phyloP scores from a whole-genome alignment of 2,797 vertebrate genomes.

The Hippocampus kuda region DNA sequence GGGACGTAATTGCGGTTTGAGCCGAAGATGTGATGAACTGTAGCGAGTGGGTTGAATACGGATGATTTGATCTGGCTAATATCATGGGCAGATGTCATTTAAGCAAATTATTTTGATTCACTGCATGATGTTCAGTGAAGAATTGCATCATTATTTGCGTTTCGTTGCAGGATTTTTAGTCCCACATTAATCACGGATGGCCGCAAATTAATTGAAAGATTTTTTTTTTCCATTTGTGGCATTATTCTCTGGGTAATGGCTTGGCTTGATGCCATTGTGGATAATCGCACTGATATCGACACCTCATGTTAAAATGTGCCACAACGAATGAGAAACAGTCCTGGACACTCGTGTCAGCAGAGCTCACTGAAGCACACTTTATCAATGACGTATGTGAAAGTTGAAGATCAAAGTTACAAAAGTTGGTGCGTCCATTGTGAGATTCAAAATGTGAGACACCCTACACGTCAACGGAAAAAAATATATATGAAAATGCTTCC shows the following conservation, averaged over 20 bases:
- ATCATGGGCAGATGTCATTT: background rate
- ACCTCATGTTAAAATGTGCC: background rate
- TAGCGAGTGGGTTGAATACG: background rate
- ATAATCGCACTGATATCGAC: background rate
- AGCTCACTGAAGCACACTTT: too few relatives aligned
- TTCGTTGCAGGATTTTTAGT: background rate
- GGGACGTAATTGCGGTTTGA: background rate
- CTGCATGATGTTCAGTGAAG: background rate
- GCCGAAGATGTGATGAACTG: background rate
- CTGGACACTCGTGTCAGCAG: too few relatives aligned
- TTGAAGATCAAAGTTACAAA: too few relatives aligned
- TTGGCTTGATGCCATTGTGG: background rate
- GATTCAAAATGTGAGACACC: too few relatives aligned
- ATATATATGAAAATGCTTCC: too few relatives aligned
- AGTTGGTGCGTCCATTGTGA: too few relatives aligned
- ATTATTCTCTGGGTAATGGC: background rate
- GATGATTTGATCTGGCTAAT: background rate
- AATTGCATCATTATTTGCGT: background rate
- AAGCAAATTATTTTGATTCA: constrained; percentile 1
- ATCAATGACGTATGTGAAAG: too few relatives aligned
- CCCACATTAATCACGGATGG: background rate
- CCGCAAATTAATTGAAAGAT: background rate
- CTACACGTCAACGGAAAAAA: too few relatives aligned
- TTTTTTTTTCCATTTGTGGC: background rate
- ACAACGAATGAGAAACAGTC: background rate